These are phyloP conservation scores for Sitta carolinensis DNA, from an alignment of 2,797 vertebrate species.

Conservation along the genomic window DNA sequence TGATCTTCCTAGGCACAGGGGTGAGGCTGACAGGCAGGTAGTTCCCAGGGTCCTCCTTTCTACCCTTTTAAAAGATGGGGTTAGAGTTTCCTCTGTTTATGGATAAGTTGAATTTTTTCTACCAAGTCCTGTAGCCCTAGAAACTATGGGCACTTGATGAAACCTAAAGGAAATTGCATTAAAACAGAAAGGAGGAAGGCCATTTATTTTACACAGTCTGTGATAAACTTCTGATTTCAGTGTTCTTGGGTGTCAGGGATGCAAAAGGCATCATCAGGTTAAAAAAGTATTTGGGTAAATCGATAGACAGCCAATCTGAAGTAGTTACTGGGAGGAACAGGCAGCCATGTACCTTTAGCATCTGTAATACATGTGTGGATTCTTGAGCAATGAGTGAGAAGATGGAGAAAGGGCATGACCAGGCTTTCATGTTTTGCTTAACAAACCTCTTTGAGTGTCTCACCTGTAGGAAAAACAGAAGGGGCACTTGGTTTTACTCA, in stretches of 20 bases:
- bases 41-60: not conserved
- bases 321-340: not conserved
- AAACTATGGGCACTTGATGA: not conserved
- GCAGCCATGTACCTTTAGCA: not conserved
- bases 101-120: not conserved
- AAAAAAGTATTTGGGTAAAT: not conserved
- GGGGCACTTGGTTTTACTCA: not conserved
- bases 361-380: not conserved
- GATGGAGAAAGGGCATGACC: not conserved
- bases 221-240: not conserved
- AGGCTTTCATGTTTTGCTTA: not conserved
- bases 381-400: not conserved
- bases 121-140: not conserved
- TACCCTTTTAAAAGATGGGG: not conserved
- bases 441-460: not conserved
- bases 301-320: not conserved
- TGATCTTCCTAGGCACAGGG: not conserved
- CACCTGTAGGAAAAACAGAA: not conserved
- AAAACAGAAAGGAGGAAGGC: not conserved
- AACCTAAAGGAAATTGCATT: not conserved
- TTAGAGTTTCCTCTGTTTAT: not conserved
- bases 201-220: not conserved
- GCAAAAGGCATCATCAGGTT: not conserved
- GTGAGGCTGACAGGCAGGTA: not conserved
- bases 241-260: not conserved